Base-by-base conservation (phyloP, 2,113 vertebrate genomes). In the Chaenocephalus aceratus region DNA sequence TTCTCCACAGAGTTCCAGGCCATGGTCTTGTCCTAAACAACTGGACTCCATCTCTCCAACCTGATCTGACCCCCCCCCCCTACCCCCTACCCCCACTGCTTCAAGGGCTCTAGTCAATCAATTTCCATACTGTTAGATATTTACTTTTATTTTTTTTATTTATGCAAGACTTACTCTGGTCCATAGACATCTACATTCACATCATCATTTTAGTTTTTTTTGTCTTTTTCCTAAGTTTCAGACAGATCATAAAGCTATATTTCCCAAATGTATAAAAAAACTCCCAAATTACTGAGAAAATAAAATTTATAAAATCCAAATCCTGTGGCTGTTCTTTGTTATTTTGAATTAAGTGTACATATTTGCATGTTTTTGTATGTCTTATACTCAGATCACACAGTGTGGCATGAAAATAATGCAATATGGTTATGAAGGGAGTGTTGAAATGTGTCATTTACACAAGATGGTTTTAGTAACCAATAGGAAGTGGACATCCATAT, bases 1-100 rank as follows among this genome's bases (percentile, higher is more conserved):
- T 21, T 63, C 90, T 83, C 91, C 75, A 85, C 95, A 99, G 98
- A 99, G 94, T 99, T 99, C 94, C 96, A 97, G 89, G 95, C 96
- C 90, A 92, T 98, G 96, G 97, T 99, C 63, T 91, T 96, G 85
- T 96, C 97, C 91, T 99, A 96, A 96, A 94, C 74, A 76, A 5
- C 61, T 75, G 82, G 75, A 75, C 69, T 68, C 41, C 68, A 45
- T 59, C 53, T 16, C 66, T 61, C 21, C 59, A 56, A 68, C 57
- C 46, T 13, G 11, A 44, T 66, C 51, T 30, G 4, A 8, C 66
- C 49, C 41, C 52, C 10, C 10, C 1, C 1, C 3, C 1, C 16
- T 45, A 15, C 49, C 46, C 21, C 21, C 26, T 0, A 30, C 3
- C 18, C 75, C 56, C 77, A 63, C 59, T 67, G 60, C 87, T 85